Base-by-base conservation (phyloP, 1,140 invertebrate species). In the Battus philenor region DNA sequence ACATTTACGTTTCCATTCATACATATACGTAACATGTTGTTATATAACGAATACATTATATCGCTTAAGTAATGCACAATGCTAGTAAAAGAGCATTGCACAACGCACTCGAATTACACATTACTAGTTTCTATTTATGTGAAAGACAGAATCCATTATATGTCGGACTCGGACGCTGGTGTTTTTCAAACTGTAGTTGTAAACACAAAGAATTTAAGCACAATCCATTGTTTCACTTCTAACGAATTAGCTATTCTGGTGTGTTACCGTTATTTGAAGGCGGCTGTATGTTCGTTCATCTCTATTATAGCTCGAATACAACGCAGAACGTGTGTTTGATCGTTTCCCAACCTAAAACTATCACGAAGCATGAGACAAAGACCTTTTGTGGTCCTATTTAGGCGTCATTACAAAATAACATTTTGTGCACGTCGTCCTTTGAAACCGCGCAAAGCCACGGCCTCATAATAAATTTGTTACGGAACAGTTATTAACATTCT, bases 401-500 rank as follows among this genome's bases (percentile, higher is more conserved):
- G 45, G 51, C 27, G 24, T 32, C 9, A 26, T 64, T 50, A 48
- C 44, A 27, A 38, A 48, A 54, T 16, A 29, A 39, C 41, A 61
- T 58, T 65, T 65, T 30, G 47, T 12, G 29, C 62, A 61, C 62
- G 62, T 65, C 39, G 41, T 29, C 31, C 47, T 29, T 33, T 47
- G 39, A 52, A 53, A 50, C 47, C 47, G 44, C 15, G 24, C 44
- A 46, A 44, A 30, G 43, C 27, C 26, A 44, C 32, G 36, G 36
- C 1, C 15, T 17, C 33, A 39, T 39, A 47, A 51, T 34, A 36
- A 51, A 39, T 17, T 12, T 26, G 36, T 26, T 39, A 26, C 36
- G 36, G 36, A 24, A 34, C 45, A 41, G 31, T 10, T 44, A 67
- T 67, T 68, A 47, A 47, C 48, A 68, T 68, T 68, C 64, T 50